Base-by-base conservation (phyloP, 2,888 invertebrate species). In the Venustoraphidia nigricollis region DNA sequence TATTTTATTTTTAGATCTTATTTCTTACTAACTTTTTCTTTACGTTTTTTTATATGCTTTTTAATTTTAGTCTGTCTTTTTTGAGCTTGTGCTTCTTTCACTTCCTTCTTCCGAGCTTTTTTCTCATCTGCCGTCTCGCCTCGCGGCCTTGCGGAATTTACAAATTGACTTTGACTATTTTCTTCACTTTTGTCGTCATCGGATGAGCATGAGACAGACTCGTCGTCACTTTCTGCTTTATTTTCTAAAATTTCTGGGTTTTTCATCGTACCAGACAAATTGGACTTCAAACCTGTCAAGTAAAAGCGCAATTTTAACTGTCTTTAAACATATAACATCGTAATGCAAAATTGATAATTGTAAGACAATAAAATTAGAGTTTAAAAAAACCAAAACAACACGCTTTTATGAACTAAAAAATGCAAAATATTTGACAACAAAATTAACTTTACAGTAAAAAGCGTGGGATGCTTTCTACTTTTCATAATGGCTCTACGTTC, bases 11-110 rank as follows among this genome's bases (percentile, higher is more conserved):
- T 27, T 27, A 27, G 5, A 27, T 27, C 27, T 6, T 61, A 65
- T 55, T 71, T 71, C 49, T 69, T 73, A 6, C 65, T 61, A 11
- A 72, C 52, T 62, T 81, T 86, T 61, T 90, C 89, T 60, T 87
- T 82, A 54, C 87, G 74, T 60, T 94, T 96, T 62, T 97, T 97
- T 0, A 94, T 66, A 65, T 95, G 90, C 65, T 97, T 97, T 58
- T 92, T 93, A 1, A 87, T 75, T 73, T 97, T 97, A 0, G 71
- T 73, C 71, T 90, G 88, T 44, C 95, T 74, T 60, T 83, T 90
- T 55, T 94, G 92, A 1, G 93, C 85, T 60, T 91, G 80, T 46
- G 83, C 83, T 46, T 89, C 87, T 67, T 93, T 95, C 0, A 94
- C 73, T 0, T 83, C 83, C 58, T 91, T 85, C 60, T 97, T 97